These are phyloP conservation scores for Myotis vivesi DNA, from an alignment of 2,797 vertebrate species.

Conservation along the genomic window DNA sequence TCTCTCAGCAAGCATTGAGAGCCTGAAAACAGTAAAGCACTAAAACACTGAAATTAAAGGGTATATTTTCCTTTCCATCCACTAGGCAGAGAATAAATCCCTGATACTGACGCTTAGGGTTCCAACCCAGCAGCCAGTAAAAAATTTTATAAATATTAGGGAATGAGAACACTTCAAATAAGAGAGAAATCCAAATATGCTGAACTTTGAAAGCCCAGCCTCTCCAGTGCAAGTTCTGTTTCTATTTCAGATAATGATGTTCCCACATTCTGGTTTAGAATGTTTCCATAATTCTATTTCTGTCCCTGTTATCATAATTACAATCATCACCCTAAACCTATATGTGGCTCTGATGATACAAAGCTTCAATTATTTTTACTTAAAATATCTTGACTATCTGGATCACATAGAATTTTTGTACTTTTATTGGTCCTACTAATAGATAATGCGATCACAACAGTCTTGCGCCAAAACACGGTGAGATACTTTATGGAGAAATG, in stretches of 20 bases:
- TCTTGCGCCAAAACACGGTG: not conserved
- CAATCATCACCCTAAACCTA: not conserved
- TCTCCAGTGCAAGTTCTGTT: not conserved
- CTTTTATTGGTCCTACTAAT: not conserved
- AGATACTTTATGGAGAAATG: not conserved
- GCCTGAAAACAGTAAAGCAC: not conserved
- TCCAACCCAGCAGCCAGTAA: not conserved
- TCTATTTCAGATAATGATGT: constrained; percentile 12
- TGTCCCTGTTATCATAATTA: not conserved
- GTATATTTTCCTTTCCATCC: not conserved
- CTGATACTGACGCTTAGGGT: not conserved
- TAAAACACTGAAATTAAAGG: not conserved
- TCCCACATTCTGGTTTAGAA: not conserved
- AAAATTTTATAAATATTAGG: not conserved
- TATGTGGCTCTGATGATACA: not conserved
- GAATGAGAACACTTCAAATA: not conserved
- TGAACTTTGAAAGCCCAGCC: not conserved
- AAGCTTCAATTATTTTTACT: not conserved
- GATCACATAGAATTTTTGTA: not conserved
- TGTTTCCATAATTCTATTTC: constrained; percentile 30
- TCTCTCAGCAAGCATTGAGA: not conserved
- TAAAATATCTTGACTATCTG: not conserved
- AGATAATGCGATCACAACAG: not conserved
- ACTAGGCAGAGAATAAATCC: not conserved
- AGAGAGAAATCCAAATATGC: not conserved